phyloP scores from a whole-genome alignment of 2,888 invertebrate genomes.

The Acheta domesticus region DNA sequence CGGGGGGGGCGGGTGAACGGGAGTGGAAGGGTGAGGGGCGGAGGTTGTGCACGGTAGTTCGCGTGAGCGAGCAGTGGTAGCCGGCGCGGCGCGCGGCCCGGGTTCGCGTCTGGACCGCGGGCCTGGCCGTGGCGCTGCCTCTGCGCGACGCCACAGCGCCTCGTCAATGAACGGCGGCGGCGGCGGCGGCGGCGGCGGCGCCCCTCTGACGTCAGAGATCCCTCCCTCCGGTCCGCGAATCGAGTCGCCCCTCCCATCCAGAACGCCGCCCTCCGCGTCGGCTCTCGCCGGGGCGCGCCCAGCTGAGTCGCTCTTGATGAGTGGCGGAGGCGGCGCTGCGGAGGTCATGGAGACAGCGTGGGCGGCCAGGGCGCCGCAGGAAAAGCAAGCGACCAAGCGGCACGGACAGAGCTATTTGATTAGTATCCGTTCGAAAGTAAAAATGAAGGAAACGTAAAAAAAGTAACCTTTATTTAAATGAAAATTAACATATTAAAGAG shows the following conservation, averaged over 20 bases:
- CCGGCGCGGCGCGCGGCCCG: not conserved
- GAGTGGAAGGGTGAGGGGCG: not conserved
- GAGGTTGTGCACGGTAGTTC: not conserved
- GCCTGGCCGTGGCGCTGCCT: not conserved
- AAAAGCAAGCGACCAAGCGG: not conserved
- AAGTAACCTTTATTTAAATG: too few species aligned
- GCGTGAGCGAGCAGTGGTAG: not conserved
- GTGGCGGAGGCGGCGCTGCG: not conserved
- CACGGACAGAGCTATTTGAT: too few species aligned
- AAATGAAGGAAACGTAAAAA: too few species aligned
- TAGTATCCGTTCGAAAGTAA: too few species aligned
- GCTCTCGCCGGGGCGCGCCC: not conserved
- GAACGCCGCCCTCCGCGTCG: not conserved
- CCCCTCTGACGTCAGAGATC: not conserved
- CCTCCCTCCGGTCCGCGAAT: not conserved
- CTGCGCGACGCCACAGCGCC: not conserved
- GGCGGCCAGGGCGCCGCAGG: not conserved
- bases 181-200: not conserved
- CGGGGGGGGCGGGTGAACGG: not conserved
- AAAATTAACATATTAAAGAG: too few species aligned
- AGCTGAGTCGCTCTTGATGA: constrained; percentile 9
- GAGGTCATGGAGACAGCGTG: not conserved
- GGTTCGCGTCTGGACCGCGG: not conserved
- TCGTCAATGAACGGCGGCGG: not conserved
- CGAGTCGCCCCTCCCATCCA: too few species aligned